These are phyloP conservation scores for Sitobion miscanthi DNA, from an alignment of 1,140 invertebrate genomes.

Conservation along the genomic window DNA sequence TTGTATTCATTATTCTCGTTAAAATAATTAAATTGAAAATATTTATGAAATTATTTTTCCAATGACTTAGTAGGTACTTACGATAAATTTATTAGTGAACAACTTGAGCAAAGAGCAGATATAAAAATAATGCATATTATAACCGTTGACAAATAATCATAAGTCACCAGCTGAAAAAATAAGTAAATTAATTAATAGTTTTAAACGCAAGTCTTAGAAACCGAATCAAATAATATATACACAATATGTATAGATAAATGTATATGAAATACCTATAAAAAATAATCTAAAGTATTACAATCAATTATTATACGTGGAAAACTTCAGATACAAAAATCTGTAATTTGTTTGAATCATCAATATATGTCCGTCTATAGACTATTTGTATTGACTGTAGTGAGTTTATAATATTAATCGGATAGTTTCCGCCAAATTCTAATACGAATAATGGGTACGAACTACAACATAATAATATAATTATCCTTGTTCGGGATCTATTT, in stretches of 20 bases:
- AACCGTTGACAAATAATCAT: too few species aligned
- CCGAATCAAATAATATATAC: background rate
- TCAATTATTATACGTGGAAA: background rate
- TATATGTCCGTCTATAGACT: background rate
- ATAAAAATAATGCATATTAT: background rate
- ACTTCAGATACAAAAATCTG: background rate
- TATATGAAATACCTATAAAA: background rate
- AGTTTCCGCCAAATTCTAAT: background rate
- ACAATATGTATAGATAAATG: background rate
- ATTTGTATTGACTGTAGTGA: too few species aligned
- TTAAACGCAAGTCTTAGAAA: background rate
- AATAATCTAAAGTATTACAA: background rate
- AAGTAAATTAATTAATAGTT: background rate
- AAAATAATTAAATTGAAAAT: background rate
- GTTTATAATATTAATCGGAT: background rate
- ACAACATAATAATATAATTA: background rate
- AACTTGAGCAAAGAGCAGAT: background rate
- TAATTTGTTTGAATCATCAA: background rate
- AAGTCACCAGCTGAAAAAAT: background rate
- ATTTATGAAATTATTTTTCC: background rate
- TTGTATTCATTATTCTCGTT: background rate
- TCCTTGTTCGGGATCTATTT: background rate
- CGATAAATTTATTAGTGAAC: background rate
- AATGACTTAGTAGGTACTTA: too few species aligned
- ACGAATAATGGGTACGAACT: background rate